These are phyloP conservation scores for Rhyacophila brunnea DNA, from an alignment of 1,140 invertebrate species.

Conservation along the genomic window DNA sequence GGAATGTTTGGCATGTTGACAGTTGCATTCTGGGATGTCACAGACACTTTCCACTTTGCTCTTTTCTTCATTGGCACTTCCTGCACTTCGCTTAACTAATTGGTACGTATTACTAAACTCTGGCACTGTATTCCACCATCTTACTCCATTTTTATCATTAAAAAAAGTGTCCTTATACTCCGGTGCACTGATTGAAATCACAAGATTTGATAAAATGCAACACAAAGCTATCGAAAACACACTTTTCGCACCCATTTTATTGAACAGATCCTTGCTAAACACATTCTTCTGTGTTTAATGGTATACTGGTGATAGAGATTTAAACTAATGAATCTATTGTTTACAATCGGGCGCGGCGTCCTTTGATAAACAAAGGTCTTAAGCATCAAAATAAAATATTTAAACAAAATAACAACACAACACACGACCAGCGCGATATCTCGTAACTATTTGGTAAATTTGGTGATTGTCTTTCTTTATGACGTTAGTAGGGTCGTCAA, in stretches of 20 bases:
- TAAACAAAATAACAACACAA: neutral
- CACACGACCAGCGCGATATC: neutral
- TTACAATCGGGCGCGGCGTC: neutral
- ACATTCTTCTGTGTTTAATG: neutral
- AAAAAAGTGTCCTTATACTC: no score
- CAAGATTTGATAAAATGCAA: neutral
- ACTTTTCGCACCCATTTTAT: slow-evolving; percentile 5
- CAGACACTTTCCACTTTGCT: slow-evolving; percentile 1
- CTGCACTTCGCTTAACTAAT: no score
- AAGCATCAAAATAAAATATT: no score
- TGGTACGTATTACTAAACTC: no score
- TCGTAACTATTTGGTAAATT: neutral
- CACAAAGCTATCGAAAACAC: neutral
- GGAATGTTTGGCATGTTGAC: neutral
- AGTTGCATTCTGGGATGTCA: slow-evolving; percentile 7
- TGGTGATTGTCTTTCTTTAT: neutral
- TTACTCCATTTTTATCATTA: no score
- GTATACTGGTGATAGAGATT: neutral
- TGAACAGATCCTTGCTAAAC: neutral
- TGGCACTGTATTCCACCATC: no score
- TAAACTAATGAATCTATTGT: no score
- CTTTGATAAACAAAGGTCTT: neutral
- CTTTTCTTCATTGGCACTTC: no score
- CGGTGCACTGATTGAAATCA: no score
- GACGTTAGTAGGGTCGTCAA: no score